Percentiles rank a stretch among this genome's conserved stretches.
These are phyloP conservation scores for Camponotus vicinus DNA, from an alignment of 1,140 invertebrate genomes.

Conservation along the genomic window DNA sequence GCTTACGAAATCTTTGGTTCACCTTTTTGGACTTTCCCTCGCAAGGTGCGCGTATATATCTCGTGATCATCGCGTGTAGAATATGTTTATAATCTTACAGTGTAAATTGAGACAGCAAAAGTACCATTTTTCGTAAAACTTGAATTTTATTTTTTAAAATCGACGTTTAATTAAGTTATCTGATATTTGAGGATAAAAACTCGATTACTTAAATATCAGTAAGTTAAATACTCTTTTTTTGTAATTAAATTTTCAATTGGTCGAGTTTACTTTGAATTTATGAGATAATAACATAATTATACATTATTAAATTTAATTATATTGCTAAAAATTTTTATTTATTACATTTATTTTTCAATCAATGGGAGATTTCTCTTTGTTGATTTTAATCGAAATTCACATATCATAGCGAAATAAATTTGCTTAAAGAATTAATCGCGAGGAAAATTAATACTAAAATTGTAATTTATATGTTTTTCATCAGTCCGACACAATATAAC, in stretches of 20 bases:
- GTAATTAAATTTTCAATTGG: conserved; percentile 8
- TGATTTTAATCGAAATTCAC: background rate
- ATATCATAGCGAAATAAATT: background rate
- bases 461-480: background rate
- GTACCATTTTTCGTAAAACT: background rate
- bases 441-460: background rate
- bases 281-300: background rate
- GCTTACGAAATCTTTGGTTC: background rate
- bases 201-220: background rate
- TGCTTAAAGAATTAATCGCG: background rate
- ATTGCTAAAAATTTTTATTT: background rate
- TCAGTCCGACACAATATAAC: background rate
- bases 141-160: background rate
- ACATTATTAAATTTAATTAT: background rate
- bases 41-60: background rate
- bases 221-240: background rate
- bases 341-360: background rate
- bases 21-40: background rate
- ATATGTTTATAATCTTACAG: background rate
- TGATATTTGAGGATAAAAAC: background rate
- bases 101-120: background rate
- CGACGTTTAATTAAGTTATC: background rate
- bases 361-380: background rate
- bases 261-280: background rate
- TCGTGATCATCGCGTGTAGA: background rate